Base-by-base conservation (phyloP, 2,113 vertebrate species). In the Oncorhynchus mykiss region DNA sequence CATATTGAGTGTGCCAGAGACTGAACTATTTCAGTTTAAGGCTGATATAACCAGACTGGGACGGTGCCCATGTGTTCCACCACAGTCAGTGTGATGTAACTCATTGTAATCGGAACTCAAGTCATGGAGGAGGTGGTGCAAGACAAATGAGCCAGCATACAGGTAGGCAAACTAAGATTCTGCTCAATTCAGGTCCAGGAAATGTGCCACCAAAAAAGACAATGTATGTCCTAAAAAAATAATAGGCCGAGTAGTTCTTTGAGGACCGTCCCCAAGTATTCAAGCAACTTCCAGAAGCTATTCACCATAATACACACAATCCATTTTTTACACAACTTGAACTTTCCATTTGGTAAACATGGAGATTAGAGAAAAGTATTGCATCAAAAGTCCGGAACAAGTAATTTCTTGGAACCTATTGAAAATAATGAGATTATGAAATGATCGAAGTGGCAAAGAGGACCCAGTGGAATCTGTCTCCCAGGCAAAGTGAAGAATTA, bases 41-140 rank as follows among this genome's bases (percentile, higher is more conserved):
- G 16, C 54, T 70, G 51, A 69, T 70, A 66, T 67, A 73, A 73
- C 25, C 20, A 60, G 62, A n/a, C 71, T 22, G 66, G 39, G 9
- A 14, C 25, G 3, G 65, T 39, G 7, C 3, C 39, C 57, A 72
- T 64, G 14, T 22, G 51, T 60, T 72, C 29, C 18, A 31, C 8
- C 67, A 27, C 31, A 27, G 34, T 45, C 49, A 68, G 71, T 59
- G 39, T 77, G 79, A 84, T 75, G 78, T 75, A 82, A 83, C 67
- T 12, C 45, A 45, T 65, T 70, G 81, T 78, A 82, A 84, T 84
- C 69, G 25, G 54, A 45, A 49, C 54, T 62, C 51, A 59, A 75
- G 60, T 24, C 22, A 20, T 14, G 25, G 27, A 67, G 27, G 24
- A 13, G 27, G 24, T 27, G 27, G 27, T 31, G 65, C 16, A 29